These are phyloP conservation scores for Meloidogyne chitwoodi DNA, from an alignment of 1,140 invertebrate genomes.

Conservation along the genomic window DNA sequence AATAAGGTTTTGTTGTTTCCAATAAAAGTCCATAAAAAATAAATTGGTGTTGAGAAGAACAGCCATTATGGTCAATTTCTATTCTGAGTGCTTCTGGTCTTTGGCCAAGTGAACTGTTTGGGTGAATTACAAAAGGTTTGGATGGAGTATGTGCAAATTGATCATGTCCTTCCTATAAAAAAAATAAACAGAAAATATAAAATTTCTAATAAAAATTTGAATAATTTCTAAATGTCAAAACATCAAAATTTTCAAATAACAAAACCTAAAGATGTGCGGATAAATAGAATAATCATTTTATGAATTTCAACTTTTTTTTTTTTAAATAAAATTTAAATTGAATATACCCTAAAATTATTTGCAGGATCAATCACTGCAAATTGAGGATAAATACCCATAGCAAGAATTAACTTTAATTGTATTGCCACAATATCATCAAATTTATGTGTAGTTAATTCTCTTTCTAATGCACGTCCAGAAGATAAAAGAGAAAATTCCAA, in stretches of 20 bases:
- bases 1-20: slow-evolving; percentile 41
- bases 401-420: slow-evolving; percentile 35
- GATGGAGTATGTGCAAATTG: slow-evolving; percentile 38
- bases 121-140: slow-evolving; percentile 35
- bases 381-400: slow-evolving; percentile 41
- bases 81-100: slow-evolving; percentile 23
- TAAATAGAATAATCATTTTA: no score
- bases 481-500: slow-evolving; percentile 39
- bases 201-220: no score
- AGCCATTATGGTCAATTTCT: slow-evolving; percentile 23
- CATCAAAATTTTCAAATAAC: no score
- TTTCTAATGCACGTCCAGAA: slow-evolving; percentile 17
- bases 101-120: slow-evolving; percentile 34
- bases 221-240: neutral
- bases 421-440: slow-evolving; percentile 23
- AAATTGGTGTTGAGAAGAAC: slow-evolving; percentile 35
- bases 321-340: neutral
- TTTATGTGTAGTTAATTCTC: slow-evolving; percentile 24
- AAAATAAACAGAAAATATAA: neutral
- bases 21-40: slow-evolving; percentile 41
- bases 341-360: slow-evolving; percentile 20
- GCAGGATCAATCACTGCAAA: slow-evolving; percentile 32
- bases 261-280: no score
- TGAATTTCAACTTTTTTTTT: neutral
- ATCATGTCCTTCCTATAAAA: slow-evolving; percentile 20